These are phyloP conservation scores for Drosophila stalkeri DNA, from an alignment of 2,888 invertebrate genomes.

Conservation along the genomic window DNA sequence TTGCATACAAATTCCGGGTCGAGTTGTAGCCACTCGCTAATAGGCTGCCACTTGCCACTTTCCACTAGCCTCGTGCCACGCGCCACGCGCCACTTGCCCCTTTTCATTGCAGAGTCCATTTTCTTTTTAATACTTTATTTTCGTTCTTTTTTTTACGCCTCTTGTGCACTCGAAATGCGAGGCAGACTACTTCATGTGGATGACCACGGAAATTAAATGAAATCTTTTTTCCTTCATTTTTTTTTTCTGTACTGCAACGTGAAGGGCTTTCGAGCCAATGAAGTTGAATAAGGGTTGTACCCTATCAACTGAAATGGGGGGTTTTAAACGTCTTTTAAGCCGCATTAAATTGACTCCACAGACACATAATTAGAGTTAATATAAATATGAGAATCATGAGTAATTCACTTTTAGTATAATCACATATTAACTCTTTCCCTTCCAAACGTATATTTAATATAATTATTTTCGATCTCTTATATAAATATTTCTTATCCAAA, in stretches of 20 bases:
- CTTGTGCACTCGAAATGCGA: slow-evolving; percentile 55
- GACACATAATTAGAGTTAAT: neutral
- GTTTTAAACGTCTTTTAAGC: no score
- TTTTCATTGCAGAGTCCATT: slow-evolving; percentile 43
- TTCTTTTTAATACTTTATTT: slow-evolving; percentile 9
- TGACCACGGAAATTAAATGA: slow-evolving; percentile 78
- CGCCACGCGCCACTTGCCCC: slow-evolving; percentile 29
- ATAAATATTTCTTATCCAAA: neutral
- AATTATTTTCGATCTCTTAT: no score
- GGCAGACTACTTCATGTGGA: slow-evolving; percentile 72
- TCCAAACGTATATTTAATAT: neutral
- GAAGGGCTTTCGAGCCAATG: slow-evolving; percentile 53
- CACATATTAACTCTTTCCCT: neutral
- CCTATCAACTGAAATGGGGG: slow-evolving; percentile 1
- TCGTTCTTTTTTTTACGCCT: slow-evolving; percentile 17
- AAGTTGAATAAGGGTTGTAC: slow-evolving; percentile 16
- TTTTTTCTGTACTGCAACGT: slow-evolving; percentile 21
- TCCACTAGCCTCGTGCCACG: slow-evolving; percentile 28
- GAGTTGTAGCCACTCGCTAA: slow-evolving; percentile 61
- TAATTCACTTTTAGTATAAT: neutral
- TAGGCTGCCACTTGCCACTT: slow-evolving; percentile 48
- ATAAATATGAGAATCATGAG: neutral
- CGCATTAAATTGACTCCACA: no score
- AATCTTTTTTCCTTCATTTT: slow-evolving; percentile 41
- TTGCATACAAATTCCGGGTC: slow-evolving; percentile 67